These are phyloP conservation scores for Poecilia gillii DNA, from an alignment of 2,797 vertebrate genomes.

Conservation along the genomic window DNA sequence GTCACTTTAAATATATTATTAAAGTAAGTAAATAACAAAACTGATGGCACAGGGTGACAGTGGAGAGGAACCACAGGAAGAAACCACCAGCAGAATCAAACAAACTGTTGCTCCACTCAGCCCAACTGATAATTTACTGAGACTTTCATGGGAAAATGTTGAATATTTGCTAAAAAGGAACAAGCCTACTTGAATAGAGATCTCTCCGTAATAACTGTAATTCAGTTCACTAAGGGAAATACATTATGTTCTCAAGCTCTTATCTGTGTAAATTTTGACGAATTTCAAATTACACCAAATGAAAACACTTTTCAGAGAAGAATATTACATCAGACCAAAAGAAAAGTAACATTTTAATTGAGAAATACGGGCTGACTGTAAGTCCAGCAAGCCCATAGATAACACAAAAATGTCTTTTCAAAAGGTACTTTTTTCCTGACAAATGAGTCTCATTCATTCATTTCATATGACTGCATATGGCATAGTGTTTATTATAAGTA, in stretches of 20 bases:
- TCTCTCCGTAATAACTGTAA: not conserved
- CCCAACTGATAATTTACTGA: not conserved
- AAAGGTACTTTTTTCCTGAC: not conserved
- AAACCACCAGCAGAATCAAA: no score
- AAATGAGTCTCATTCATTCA: not conserved
- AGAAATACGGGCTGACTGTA: not conserved
- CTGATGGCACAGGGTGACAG: no score
- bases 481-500: not conserved
- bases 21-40: not conserved
- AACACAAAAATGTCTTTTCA: not conserved
- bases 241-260: not conserved
- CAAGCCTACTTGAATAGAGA: not conserved
- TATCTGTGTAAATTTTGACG: not conserved
- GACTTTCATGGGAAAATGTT: not conserved
- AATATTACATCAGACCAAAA: not conserved
- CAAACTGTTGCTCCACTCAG: not conserved
- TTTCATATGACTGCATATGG: not conserved
- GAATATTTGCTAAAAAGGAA: not conserved
- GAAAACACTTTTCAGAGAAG: not conserved
- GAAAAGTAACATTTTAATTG: not conserved
- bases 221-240: not conserved
- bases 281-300: not conserved
- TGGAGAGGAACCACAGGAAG: no score
- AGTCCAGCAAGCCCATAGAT: not conserved
- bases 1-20: not conserved